Evolutionary conservation across 2,888 invertebrate species (phyloP), one percentile per base, ranked within the genome.

Genomic region (Hydroisotoma schaefferi): DNA sequence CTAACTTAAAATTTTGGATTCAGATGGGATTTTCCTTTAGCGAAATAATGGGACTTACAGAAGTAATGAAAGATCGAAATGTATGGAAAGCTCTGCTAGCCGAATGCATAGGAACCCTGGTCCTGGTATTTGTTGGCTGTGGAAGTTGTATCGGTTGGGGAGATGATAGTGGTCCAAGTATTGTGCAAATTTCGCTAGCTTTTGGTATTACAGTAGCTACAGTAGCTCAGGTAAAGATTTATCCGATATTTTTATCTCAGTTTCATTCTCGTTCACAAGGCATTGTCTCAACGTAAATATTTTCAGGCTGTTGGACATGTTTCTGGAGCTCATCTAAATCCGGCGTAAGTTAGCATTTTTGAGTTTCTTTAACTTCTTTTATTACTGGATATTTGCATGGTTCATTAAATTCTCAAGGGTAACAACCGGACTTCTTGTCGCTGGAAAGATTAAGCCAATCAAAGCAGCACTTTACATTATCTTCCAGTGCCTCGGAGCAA

Each of bases 61-160:
- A 90, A 77, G 77, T 90, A 61, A 83, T 84, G 58, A 83, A 85
- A 55, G 73, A 73, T 49, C 85, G 80, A n/a, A 80, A 81, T 22
- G 80, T 94, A 60, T 88, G 88, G 83, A 87, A 86, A 73, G 87
- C 91, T 0, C 79, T 94, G 23, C 77, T 90, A 8, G 94, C 90
- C 0, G 95, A 95, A 77, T 90, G 92, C 73, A 76, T 94, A 10
- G 94, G 93, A 28, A 93, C 88, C 65, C 78, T 92, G 65, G 80
- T 94, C 53, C 81, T 95, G 73, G 93, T 93, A 75, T 85, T 94
- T 77, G 88, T 94, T 73, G 94, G 91, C 2, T 93, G 93, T 76
- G 91, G 67, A 33, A 63, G 63, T 43, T 67, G 67, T 23, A 20
- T 67, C 12, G 52, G 53, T 5, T 67, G 63, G 63, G 63, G 61